Evolutionary conservation across 2,113 vertebrate genomes (phyloP).

Genomic region (Motacilla alba): DNA sequence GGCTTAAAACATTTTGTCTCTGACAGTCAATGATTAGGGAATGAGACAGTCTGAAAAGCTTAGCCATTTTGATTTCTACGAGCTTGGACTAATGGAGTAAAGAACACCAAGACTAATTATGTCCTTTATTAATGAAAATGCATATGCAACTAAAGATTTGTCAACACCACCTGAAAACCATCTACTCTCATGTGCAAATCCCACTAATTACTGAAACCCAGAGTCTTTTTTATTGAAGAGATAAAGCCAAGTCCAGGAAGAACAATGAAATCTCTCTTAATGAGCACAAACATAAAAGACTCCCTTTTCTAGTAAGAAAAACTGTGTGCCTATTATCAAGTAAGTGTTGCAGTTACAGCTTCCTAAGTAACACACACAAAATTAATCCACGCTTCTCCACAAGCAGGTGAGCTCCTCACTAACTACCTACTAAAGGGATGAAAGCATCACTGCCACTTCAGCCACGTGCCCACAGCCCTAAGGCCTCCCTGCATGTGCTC

Average conservation of each 20-base stretch:
- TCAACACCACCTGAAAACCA: background rate
- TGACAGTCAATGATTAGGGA: background rate
- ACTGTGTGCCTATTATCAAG: background rate
- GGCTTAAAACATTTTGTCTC: background rate
- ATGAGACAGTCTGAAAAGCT: background rate
- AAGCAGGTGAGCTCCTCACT: background rate
- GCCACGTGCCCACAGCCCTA: background rate
- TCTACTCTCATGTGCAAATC: background rate
- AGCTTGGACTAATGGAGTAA: background rate
- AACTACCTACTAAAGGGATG: background rate
- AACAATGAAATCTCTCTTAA: background rate
- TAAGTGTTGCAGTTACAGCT: background rate
- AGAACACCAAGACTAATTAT: background rate
- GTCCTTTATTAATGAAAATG: background rate
- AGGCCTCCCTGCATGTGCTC: background rate
- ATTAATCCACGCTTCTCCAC: background rate
- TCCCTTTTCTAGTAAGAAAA: background rate
- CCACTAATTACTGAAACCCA: background rate
- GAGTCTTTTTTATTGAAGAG: background rate
- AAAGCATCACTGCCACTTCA: background rate
- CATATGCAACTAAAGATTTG: background rate
- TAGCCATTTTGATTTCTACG: background rate
- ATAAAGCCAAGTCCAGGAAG: background rate
- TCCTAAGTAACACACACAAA: background rate
- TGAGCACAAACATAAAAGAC: background rate